Evolutionary conservation across 2,113 vertebrate species (phyloP).

Genomic region (Coturnix japonica): DNA sequence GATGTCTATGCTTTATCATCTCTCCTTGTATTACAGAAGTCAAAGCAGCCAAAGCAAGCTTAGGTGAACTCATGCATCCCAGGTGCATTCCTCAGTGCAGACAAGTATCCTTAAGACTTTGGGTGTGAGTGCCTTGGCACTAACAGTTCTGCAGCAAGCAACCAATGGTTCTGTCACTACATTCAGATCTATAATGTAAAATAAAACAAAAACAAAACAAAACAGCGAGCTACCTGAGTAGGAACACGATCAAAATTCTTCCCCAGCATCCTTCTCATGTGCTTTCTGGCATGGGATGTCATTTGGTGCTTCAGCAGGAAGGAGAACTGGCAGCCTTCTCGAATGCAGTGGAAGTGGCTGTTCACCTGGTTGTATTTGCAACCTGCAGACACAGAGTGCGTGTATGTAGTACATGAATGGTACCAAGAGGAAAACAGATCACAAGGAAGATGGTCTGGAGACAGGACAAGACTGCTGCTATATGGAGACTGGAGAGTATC

Average conservation of each 20-base stretch:
- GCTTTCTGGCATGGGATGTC: conserved; percentile 97
- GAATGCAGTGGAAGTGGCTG: conserved; percentile 99
- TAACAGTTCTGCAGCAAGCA: neutral
- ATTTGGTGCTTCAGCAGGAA: conserved; percentile 99
- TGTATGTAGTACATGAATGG: neutral
- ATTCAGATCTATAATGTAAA: neutral
- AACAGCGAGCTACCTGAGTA: conserved; percentile 84
- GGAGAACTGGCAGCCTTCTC: conserved; percentile 98
- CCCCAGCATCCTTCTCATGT: conserved; percentile 98
- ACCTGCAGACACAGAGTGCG: conserved; percentile 75
- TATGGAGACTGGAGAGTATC: neutral
- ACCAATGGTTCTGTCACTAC: neutral
- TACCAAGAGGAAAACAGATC: neutral
- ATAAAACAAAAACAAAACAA: no score
- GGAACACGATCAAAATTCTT: conserved; percentile 97
- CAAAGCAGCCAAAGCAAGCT: neutral
- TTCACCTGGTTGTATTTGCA: conserved; percentile 99
- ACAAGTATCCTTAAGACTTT: neutral
- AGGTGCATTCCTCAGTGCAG: neutral
- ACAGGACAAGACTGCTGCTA: neutral
- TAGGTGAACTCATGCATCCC: neutral
- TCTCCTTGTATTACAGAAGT: neutral
- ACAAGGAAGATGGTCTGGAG: neutral
- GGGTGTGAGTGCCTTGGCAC: neutral
- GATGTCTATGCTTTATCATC: neutral